phyloP scores from a whole-genome alignment of 2,888 invertebrate genomes.

The Falcaria lacertinaria region DNA sequence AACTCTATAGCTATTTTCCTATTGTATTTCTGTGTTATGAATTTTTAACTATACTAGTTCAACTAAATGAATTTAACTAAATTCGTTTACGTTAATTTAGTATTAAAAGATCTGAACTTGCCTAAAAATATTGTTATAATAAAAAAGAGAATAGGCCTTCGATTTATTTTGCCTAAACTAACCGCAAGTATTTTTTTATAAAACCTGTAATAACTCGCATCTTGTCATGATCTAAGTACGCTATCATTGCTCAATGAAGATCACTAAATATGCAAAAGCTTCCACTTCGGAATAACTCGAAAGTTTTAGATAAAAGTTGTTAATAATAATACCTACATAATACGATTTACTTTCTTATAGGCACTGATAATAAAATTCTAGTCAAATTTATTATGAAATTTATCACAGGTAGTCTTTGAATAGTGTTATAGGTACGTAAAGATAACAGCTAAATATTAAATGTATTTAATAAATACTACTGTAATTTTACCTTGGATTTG shows the following conservation, averaged over 20 bases:
- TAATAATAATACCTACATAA: constrained; percentile 15
- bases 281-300: too few relatives aligned
- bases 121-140: not conserved
- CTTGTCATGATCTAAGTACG: too few relatives aligned
- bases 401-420: constrained; percentile 43
- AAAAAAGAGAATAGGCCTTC: not conserved
- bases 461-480: not conserved
- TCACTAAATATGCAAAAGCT: too few relatives aligned
- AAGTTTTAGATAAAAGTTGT: not conserved
- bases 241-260: too few relatives aligned
- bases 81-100: not conserved
- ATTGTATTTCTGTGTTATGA: not conserved
- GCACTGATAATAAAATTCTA: constrained; percentile 65
- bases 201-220: too few relatives aligned
- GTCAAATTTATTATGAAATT: constrained; percentile 61
- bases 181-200: too few relatives aligned
- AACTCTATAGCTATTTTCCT: not conserved
- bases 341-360: constrained; percentile 38
- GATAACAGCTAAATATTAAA: constrained; percentile 6
- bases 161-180: not conserved
- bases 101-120: not conserved
- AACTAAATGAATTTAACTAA: too few relatives aligned
- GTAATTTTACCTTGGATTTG: not conserved
- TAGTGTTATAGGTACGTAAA: constrained; percentile 27
- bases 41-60: not conserved